Conservation (phyloP, 1,140 invertebrate genomes). For the Steinernema feltiae region DNA sequence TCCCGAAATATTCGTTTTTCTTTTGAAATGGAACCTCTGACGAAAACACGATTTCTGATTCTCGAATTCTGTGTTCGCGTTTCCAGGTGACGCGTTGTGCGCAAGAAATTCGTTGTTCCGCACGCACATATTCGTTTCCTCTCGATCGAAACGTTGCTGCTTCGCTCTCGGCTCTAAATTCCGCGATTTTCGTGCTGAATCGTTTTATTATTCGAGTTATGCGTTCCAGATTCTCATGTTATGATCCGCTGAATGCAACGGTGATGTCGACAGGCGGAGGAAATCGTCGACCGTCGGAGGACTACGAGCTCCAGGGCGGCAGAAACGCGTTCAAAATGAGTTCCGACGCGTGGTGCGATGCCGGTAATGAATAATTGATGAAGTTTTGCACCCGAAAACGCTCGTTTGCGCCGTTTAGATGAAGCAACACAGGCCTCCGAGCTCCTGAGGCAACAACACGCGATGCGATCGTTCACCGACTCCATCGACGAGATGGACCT, state of each 20-base stretch:
- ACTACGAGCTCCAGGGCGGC: not conserved
- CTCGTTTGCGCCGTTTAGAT: not conserved
- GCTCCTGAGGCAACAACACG: conserved; percentile 42
- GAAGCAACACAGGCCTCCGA: conserved; percentile 16
- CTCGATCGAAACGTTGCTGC: too few species aligned
- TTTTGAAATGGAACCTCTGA: too few species aligned
- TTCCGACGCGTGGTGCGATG: not conserved
- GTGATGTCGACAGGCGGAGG: conserved; percentile 4
- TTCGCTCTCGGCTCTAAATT: too few species aligned
- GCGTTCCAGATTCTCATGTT: not conserved
- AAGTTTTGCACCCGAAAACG: not conserved
- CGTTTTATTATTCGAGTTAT: not conserved
- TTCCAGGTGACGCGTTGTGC: too few species aligned
- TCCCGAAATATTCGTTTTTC: too few species aligned
- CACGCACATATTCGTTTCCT: too few species aligned
- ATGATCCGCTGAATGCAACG: not conserved
- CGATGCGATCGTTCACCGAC: conserved; percentile 54
- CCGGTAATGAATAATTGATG: not conserved
- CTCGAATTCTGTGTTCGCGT: too few species aligned
- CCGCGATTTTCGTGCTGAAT: not conserved
- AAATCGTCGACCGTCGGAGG: not conserved
- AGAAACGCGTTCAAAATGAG: not conserved
- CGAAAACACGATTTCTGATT: too few species aligned
- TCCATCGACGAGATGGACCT: conserved; percentile 54
- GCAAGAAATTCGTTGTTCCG: too few species aligned